These are phyloP conservation scores for Isichthys henryi DNA, from an alignment of 2,113 vertebrate species.

Conservation along the genomic window DNA sequence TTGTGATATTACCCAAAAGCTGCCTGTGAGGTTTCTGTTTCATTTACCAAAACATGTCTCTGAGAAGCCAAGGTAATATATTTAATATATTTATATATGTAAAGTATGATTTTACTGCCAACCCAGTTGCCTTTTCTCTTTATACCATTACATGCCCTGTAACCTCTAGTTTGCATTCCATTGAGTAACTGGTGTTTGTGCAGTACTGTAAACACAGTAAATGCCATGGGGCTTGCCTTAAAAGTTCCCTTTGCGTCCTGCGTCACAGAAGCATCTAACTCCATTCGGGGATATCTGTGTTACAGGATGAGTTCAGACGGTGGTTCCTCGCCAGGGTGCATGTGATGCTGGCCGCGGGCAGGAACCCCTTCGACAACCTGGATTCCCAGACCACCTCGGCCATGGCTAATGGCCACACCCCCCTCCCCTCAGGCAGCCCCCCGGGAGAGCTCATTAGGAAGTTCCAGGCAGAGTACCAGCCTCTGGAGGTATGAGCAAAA, in stretches of 20 bases:
- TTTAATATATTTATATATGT: not conserved
- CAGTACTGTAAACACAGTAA: not conserved
- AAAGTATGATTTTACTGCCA: not conserved
- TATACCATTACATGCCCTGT: not conserved
- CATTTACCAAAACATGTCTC: not conserved
- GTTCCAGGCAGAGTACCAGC: slow-evolving; percentile 59
- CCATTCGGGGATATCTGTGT: not conserved
- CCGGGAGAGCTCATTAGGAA: slow-evolving; percentile 60
- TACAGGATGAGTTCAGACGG: slow-evolving; percentile 85
- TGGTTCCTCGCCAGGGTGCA: slow-evolving; percentile 94
- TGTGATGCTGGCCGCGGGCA: slow-evolving; percentile 72
- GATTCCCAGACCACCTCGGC: slow-evolving; percentile 63
- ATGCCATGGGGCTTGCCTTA: not conserved
- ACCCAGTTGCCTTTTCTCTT: not conserved
- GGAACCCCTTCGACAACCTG: slow-evolving; percentile 65
- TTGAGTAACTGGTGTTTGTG: not conserved
- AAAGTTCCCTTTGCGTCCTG: not conserved
- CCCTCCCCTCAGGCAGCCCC: slow-evolving; percentile 53
- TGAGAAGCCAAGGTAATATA: not conserved
- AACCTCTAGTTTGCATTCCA: not conserved
- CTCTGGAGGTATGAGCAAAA: slow-evolving; percentile 41
- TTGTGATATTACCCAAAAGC: not conserved
- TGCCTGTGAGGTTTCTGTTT: not conserved
- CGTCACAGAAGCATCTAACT: not conserved
- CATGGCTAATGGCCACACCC: slow-evolving; percentile 59